Conservation (phyloP, 2,797 vertebrate species). For the Steatocranus sp. region DNA sequence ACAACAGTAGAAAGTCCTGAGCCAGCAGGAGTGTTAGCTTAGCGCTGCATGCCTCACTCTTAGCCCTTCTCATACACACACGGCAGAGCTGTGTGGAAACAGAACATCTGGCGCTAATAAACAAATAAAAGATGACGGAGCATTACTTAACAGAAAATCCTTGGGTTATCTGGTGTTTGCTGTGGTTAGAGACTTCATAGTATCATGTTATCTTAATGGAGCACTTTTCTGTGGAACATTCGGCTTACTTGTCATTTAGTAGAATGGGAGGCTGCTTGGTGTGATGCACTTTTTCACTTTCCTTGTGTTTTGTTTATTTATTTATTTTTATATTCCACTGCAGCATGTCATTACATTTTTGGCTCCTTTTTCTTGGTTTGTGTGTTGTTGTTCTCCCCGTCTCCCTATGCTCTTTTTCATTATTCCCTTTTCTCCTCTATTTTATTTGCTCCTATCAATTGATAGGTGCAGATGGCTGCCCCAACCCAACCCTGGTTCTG, state of each 20-base stretch:
- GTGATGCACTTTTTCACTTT: not conserved
- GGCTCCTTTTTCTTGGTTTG: not conserved
- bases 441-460: too few relatives aligned
- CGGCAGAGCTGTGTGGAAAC: not conserved
- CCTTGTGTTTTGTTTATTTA: not conserved
- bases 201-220: not conserved
- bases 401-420: too few relatives aligned
- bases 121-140: not conserved
- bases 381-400: too few relatives aligned
- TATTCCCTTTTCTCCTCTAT: too few relatives aligned
- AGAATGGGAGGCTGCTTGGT: not conserved
- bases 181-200: not conserved
- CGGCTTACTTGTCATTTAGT: not conserved
- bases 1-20: slow-evolving; percentile 62
- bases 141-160: not conserved
- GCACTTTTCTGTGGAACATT: not conserved
- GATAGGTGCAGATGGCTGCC: too few relatives aligned
- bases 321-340: not conserved
- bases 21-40: slow-evolving; percentile 53
- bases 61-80: not conserved
- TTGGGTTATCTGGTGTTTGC: not conserved
- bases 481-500: too few relatives aligned
- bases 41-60: slow-evolving; percentile 2
- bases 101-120: not conserved
- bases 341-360: not conserved